Conservation (phyloP, 37 sponge, comb jelly and placozoan species). For the Crambe crambe region DNA sequence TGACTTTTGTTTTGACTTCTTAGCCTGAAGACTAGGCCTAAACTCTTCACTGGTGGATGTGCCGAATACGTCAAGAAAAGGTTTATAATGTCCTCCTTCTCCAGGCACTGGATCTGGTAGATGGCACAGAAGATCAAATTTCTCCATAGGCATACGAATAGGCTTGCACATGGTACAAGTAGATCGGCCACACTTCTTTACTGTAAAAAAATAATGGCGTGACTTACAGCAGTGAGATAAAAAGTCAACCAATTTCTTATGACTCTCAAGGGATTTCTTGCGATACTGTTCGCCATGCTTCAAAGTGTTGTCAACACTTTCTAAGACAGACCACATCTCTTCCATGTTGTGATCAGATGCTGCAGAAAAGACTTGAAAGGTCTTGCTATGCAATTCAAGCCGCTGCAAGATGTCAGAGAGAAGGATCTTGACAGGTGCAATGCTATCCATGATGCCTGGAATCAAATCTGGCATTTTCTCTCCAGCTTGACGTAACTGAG, state of each 20-base stretch:
- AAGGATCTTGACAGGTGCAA: slow-evolving; percentile 35
- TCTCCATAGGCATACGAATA: slow-evolving; percentile 2
- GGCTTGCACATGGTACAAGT: slow-evolving; percentile 28
- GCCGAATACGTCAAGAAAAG: slow-evolving; percentile 6
- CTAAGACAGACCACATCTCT: no score
- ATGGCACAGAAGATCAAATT: neutral
- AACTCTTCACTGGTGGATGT: no score
- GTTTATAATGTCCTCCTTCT: slow-evolving; percentile 25
- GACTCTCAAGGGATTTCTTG: neutral
- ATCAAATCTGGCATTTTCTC: slow-evolving; percentile 21
- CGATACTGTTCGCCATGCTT: no score
- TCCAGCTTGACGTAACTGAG: slow-evolving; percentile 30
- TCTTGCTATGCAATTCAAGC: slow-evolving; percentile 21
- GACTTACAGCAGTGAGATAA: slow-evolving; percentile 16
- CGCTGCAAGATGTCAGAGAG: slow-evolving; percentile 25
- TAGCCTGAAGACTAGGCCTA: neutral
- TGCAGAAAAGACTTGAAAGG: neutral
- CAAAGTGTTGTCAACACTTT: no score
- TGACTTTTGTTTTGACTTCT: neutral
- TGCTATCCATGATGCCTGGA: slow-evolving; percentile 6
- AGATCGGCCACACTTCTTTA: slow-evolving; percentile 43
- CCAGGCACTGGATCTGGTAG: slow-evolving; percentile 39
- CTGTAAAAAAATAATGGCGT: slow-evolving; percentile 32
- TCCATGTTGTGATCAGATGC: no score
- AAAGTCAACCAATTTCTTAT: slow-evolving; percentile 4